phyloP scores from a whole-genome alignment of 2,113 vertebrate species.

The Chloroceryle aenea region DNA sequence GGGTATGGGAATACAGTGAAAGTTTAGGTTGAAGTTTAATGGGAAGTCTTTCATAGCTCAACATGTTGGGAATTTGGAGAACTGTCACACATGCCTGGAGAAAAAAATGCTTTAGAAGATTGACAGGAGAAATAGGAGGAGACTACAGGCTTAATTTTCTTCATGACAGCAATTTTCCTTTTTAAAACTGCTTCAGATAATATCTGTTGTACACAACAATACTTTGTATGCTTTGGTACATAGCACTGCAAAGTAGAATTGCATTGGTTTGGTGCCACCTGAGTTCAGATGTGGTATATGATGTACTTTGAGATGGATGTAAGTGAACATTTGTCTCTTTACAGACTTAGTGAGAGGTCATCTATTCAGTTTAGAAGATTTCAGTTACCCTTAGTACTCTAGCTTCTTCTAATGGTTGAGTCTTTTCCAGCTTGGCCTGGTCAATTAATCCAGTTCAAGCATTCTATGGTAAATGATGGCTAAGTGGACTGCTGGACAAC shows the following conservation, averaged over 20 bases:
- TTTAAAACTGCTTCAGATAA: background rate
- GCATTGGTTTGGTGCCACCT: background rate
- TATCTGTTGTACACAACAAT: background rate
- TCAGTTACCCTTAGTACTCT: background rate
- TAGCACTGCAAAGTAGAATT: background rate
- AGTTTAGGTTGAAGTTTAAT: background rate
- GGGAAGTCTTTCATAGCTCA: background rate
- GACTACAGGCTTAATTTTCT: background rate
- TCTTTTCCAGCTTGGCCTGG: background rate
- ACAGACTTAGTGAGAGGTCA: background rate
- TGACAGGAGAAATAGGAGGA: background rate
- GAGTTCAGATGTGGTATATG: background rate
- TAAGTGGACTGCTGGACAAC: background rate
- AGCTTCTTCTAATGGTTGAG: fast-evolving
- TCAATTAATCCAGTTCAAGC: background rate
- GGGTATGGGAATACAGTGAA: background rate
- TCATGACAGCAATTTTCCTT: background rate
- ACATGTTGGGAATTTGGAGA: background rate
- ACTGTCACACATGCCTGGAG: background rate
- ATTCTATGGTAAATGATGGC: background rate
- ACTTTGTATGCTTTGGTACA: background rate
- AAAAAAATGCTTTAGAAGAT: background rate
- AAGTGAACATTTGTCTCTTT: background rate
- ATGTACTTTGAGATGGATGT: background rate
- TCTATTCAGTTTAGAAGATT: background rate